Evolutionary conservation across 2,797 vertebrate genomes (phyloP).

Genomic region (Sebastes iracundus): DNA sequence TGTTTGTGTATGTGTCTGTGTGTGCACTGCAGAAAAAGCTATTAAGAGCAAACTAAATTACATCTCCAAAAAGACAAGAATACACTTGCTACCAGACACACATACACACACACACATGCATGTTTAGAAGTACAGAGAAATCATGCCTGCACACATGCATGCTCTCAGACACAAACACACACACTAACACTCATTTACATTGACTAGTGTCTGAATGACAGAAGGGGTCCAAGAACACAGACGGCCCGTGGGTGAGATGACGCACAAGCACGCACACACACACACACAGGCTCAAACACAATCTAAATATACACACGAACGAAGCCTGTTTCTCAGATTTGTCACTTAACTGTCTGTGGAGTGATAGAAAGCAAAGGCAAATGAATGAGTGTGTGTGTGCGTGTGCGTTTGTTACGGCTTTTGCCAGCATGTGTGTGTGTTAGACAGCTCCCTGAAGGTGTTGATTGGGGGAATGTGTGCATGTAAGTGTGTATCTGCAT

Average conservation of each 20-base stretch:
- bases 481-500: not conserved
- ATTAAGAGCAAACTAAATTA: slow-evolving; percentile 48
- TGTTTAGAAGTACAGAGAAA: not conserved
- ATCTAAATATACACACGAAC: slow-evolving; percentile 61
- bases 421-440: slow-evolving; percentile 15
- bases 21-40: slow-evolving; percentile 21
- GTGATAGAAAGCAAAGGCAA: not conserved
- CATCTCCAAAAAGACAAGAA: slow-evolving; percentile 49
- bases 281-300: slow-evolving; percentile 9
- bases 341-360: slow-evolving; percentile 31
- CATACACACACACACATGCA: not conserved
- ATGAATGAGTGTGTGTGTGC: slow-evolving; percentile 5
- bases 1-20: not conserved
- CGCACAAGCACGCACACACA: slow-evolving; percentile 31
- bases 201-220: slow-evolving; percentile 61
- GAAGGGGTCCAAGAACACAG: slow-evolving; percentile 71
- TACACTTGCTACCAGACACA: not conserved
- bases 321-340: slow-evolving; percentile 36
- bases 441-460: slow-evolving; percentile 34
- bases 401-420: not conserved
- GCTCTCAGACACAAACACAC: not conserved
- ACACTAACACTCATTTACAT: slow-evolving; percentile 37
- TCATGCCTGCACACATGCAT: not conserved
- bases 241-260: slow-evolving; percentile 72
- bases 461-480: slow-evolving; percentile 51